Percentiles rank a stretch among this genome's conserved stretches.
These are phyloP conservation scores for Dicycla oo DNA, from an alignment of 2,888 invertebrate genomes.

Conservation along the genomic window DNA sequence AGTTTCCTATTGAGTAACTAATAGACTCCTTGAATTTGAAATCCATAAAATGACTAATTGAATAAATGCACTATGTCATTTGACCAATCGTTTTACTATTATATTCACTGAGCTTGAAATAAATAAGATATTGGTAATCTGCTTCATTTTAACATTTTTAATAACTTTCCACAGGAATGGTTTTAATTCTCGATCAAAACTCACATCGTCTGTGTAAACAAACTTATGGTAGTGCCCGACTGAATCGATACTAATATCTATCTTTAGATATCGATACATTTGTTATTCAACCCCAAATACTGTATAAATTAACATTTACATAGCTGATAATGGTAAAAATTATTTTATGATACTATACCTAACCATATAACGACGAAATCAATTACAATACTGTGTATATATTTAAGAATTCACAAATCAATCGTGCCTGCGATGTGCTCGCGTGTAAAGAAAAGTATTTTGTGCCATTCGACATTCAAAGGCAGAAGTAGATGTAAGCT, in stretches of 20 bases:
- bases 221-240: slow-evolving; percentile 42
- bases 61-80: background rate
- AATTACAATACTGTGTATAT: slow-evolving; percentile 54
- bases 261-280: slow-evolving; percentile 50
- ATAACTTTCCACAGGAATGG: background rate
- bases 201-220: background rate
- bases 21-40: background rate
- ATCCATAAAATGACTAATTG: background rate
- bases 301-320: slow-evolving; percentile 52
- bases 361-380: slow-evolving; percentile 46
- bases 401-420: slow-evolving; percentile 54
- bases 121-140: background rate
- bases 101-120: background rate
- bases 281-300: slow-evolving; percentile 41
- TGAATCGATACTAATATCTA: slow-evolving; percentile 56
- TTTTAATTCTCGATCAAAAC: slow-evolving; percentile 19
- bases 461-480: slow-evolving; percentile 53
- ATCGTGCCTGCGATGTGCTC: slow-evolving; percentile 65
- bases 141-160: background rate
- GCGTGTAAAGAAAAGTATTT: slow-evolving; percentile 48
- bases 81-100: background rate
- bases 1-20: background rate
- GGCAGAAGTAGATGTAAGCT: slow-evolving; percentile 46
- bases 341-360: slow-evolving; percentile 65
- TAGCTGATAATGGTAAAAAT: slow-evolving; percentile 58